Conservation (phyloP, 2,888 invertebrate species). For the Lamellibrachia satsuma region DNA sequence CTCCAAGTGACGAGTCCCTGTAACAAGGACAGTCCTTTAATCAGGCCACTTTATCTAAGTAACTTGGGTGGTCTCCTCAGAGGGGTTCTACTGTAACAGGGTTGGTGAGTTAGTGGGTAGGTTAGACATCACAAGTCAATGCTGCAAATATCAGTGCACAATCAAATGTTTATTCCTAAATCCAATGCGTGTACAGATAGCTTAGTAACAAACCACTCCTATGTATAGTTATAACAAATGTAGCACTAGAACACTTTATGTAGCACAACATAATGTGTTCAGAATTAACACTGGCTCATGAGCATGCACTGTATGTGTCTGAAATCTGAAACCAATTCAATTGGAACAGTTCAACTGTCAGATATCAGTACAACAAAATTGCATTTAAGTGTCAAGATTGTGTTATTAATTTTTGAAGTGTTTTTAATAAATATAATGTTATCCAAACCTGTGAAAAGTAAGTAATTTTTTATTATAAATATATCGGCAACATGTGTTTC, state of each 20-base stretch:
- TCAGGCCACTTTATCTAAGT: not conserved
- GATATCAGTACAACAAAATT: not conserved
- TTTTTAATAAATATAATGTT: not conserved
- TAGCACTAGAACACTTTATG: not conserved
- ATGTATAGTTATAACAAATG: not conserved
- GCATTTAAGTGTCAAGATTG: too few relatives aligned
- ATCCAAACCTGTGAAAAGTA: not conserved
- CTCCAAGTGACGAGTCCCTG: not conserved
- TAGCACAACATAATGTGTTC: not conserved
- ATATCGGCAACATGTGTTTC: not conserved
- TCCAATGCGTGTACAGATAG: not conserved
- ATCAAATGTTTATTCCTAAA: not conserved
- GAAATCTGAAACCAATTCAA: not conserved
- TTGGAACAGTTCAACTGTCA: not conserved
- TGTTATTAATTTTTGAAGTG: too few relatives aligned
- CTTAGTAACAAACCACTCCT: not conserved
- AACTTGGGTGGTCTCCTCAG: not conserved
- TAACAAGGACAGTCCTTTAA: not conserved
- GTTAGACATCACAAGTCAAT: not conserved
- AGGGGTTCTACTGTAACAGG: not conserved
- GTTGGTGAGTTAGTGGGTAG: not conserved
- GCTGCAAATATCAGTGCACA: not conserved
- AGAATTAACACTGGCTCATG: not conserved
- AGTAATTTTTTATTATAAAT: not conserved
- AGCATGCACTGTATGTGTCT: not conserved